phyloP scores from a whole-genome alignment of 2,113 vertebrate genomes.

The Scartelaos histophorus region DNA sequence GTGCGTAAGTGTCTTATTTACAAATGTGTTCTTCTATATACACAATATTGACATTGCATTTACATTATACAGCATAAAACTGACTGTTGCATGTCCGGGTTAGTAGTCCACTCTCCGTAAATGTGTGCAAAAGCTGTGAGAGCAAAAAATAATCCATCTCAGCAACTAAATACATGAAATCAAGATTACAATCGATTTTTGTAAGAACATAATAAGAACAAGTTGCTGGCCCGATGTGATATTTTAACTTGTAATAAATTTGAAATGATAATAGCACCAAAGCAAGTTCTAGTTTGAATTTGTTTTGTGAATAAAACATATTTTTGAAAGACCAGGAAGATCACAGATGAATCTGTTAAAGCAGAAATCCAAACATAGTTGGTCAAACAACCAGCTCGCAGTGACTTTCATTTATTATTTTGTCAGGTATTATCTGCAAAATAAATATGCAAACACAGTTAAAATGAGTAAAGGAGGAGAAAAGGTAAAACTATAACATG shows the following conservation, averaged over 20 bases:
- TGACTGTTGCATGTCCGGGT: neutral
- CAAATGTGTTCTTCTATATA: neutral
- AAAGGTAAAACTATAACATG: neutral
- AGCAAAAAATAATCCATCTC: too few relatives aligned
- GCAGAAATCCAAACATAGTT: neutral
- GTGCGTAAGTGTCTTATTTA: neutral
- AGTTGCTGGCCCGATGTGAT: too few relatives aligned
- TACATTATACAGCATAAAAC: neutral
- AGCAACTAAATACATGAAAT: too few relatives aligned
- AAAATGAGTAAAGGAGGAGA: neutral
- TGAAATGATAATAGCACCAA: too few relatives aligned
- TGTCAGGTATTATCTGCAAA: neutral
- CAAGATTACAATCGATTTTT: too few relatives aligned
- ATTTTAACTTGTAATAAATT: too few relatives aligned
- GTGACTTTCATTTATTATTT: neutral
- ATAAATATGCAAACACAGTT: neutral
- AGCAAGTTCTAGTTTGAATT: too few relatives aligned
- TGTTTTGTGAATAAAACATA: too few relatives aligned
- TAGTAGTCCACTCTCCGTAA: neutral
- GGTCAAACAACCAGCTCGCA: neutral
- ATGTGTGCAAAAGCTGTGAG: neutral
- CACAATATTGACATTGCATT: constrained; percentile 6
- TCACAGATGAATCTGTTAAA: too few relatives aligned
- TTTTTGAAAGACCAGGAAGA: too few relatives aligned
- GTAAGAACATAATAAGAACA: too few relatives aligned